A percentile compares a stretch with the other conserved stretches of the same genome.
Evolutionary conservation across 2,888 invertebrate species (phyloP).

Genomic region (Tenthredo mesomela): DNA sequence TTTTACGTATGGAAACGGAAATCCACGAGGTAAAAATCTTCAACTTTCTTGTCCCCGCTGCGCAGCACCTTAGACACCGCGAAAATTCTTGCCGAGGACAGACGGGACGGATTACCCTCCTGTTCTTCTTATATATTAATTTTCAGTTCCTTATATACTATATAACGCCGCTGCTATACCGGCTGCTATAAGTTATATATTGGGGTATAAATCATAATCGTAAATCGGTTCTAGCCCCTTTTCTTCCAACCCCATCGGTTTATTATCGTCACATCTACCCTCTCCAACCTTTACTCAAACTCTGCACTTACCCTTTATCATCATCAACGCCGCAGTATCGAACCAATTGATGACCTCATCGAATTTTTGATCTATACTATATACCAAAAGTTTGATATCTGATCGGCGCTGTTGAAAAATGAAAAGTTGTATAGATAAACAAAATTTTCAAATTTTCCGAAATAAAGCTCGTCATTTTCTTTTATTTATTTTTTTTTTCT

Average conservation of each 20-base stretch:
- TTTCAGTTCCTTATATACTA: constrained; percentile 68
- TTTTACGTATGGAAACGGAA: too few relatives aligned
- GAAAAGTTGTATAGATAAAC: too few relatives aligned
- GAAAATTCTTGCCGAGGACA: constrained; percentile 62
- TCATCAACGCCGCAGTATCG: neutral
- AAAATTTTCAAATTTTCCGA: too few relatives aligned
- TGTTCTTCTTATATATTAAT: constrained; percentile 59
- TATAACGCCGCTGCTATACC: constrained; percentile 63
- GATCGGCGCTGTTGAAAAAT: too few relatives aligned
- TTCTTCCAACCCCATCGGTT: neutral
- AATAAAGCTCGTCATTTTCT: too few relatives aligned
- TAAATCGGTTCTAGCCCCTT: constrained; percentile 66
- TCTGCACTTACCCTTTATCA: neutral
- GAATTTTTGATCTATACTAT: too few relatives aligned
- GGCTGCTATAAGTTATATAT: constrained; percentile 67
- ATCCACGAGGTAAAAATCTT: neutral
- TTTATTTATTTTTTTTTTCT: too few relatives aligned
- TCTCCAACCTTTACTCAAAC: neutral
- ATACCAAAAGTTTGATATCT: too few relatives aligned
- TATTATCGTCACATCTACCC: constrained; percentile 32
- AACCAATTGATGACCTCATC: neutral
- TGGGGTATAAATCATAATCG: constrained; percentile 72
- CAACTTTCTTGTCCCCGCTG: neutral
- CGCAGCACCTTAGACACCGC: constrained; percentile 10
- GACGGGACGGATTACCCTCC: constrained; percentile 63